Evolutionary conservation across 2,888 invertebrate genomes (phyloP).

Genomic region (Philhelius pedissequus): DNA sequence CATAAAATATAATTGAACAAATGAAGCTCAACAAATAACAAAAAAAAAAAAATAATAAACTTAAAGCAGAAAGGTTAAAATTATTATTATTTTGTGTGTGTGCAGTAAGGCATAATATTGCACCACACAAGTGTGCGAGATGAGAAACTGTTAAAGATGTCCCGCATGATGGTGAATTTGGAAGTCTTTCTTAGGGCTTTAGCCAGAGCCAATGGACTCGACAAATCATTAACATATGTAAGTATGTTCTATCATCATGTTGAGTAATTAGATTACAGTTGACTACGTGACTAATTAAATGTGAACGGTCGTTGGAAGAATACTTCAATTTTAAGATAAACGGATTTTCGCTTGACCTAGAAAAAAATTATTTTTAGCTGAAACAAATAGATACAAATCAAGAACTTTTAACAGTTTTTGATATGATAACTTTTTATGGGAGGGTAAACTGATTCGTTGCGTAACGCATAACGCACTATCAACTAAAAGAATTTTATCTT

Average conservation of each 20-base stretch:
- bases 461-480: no score
- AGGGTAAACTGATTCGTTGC: no score
- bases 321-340: neutral
- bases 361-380: neutral
- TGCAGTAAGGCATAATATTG: conserved; percentile 1
- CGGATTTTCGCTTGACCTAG: neutral
- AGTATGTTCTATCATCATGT: neutral
- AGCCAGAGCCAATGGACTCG: conserved; percentile 57
- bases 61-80: conserved; percentile 36
- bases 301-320: neutral
- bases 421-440: no score
- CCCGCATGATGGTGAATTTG: neutral
- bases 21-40: conserved; percentile 1
- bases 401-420: no score
- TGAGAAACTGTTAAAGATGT: neutral
- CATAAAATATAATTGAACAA: neutral
- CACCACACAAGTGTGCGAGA: neutral
- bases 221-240: conserved; percentile 28
- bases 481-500: no score
- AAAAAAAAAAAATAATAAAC: neutral
- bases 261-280: conserved; percentile 27
- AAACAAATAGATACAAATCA: no score
- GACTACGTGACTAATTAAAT: neutral
- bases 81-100: conserved; percentile 21
- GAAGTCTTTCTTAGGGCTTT: neutral